A percentile compares a stretch with the other conserved stretches of the same genome.
phyloP scores from a whole-genome alignment of 2,113 vertebrate species.

The Larimichthys crocea region DNA sequence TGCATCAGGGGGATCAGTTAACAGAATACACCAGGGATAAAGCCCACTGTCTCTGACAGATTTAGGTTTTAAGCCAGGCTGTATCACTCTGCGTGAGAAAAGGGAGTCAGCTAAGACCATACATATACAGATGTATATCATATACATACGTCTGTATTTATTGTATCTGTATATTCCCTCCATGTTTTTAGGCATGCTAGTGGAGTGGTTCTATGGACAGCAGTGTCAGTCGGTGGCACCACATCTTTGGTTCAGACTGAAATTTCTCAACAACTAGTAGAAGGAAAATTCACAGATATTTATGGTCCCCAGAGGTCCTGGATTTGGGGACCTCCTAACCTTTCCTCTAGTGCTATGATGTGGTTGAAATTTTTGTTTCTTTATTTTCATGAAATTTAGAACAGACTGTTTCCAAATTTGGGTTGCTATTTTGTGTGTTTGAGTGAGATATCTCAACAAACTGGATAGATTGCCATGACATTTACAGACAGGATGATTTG shows the following conservation, averaged over 20 bases:
- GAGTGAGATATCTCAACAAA: not conserved
- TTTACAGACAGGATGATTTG: not conserved
- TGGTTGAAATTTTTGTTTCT: not conserved
- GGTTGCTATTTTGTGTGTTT: not conserved
- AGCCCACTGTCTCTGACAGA: slow-evolving; percentile 4
- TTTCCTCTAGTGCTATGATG: not conserved
- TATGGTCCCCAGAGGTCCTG: no score
- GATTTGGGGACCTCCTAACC: not conserved
- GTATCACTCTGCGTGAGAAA: slow-evolving; percentile 23
- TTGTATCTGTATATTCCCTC: not conserved
- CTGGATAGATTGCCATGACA: not conserved
- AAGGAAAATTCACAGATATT: not conserved
- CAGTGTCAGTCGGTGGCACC: not conserved
- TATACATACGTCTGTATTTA: not conserved
- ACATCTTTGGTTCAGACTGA: not conserved
- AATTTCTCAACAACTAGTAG: not conserved
- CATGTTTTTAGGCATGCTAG: not conserved
- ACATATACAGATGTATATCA: no score
- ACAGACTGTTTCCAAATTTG: not conserved
- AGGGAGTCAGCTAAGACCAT: not conserved
- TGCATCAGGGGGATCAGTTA: slow-evolving; percentile 43
- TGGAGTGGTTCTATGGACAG: not conserved
- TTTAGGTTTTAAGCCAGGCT: slow-evolving; percentile 34
- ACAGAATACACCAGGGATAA: slow-evolving; percentile 19
- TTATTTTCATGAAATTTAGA: not conserved